Evolutionary conservation across 2,888 invertebrate genomes (phyloP).

Genomic region (Perizoma affinitatum): DNA sequence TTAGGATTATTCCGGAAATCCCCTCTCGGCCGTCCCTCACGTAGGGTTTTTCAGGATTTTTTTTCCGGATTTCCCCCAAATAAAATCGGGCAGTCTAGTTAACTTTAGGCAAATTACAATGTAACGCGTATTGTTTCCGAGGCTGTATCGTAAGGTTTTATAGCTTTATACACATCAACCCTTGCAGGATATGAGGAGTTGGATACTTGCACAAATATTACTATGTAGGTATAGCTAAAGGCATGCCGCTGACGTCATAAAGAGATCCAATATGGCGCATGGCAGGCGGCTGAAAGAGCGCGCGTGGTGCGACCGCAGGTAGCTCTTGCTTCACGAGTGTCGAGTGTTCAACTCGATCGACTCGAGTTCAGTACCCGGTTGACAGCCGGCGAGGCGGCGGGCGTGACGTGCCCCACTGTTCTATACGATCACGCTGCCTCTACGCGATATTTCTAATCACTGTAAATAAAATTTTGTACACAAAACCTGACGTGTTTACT

Average conservation of each 20-base stretch:
- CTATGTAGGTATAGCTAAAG: slow-evolving; percentile 14
- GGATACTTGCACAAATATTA: neutral
- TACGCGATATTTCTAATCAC: slow-evolving; percentile 72
- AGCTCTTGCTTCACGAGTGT: slow-evolving; percentile 53
- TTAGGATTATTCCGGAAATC: too few species aligned
- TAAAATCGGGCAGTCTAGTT: too few species aligned
- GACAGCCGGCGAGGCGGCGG: slow-evolving; percentile 81
- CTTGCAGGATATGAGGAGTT: neutral
- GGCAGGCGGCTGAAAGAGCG: slow-evolving; percentile 68
- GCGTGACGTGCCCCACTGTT: slow-evolving; percentile 60
- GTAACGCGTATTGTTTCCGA: too few species aligned
- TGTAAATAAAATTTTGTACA: slow-evolving; percentile 73
- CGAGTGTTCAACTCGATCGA: slow-evolving; percentile 63
- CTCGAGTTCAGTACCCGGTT: slow-evolving; percentile 81
- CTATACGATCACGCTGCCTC: slow-evolving; percentile 77
- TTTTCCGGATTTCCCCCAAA: too few species aligned
- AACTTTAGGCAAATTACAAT: too few species aligned
- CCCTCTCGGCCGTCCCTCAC: too few species aligned
- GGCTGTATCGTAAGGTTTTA: too few species aligned
- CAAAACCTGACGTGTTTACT: slow-evolving; percentile 55
- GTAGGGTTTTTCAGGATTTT: too few species aligned
- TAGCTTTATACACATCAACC: too few species aligned
- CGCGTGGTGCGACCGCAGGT: slow-evolving; percentile 56
- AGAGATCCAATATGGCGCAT: slow-evolving; percentile 73
- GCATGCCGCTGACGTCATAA: slow-evolving; percentile 65